Evolutionary conservation across 2,888 invertebrate genomes (phyloP).

Genomic region (Tribolium freemani): DNA sequence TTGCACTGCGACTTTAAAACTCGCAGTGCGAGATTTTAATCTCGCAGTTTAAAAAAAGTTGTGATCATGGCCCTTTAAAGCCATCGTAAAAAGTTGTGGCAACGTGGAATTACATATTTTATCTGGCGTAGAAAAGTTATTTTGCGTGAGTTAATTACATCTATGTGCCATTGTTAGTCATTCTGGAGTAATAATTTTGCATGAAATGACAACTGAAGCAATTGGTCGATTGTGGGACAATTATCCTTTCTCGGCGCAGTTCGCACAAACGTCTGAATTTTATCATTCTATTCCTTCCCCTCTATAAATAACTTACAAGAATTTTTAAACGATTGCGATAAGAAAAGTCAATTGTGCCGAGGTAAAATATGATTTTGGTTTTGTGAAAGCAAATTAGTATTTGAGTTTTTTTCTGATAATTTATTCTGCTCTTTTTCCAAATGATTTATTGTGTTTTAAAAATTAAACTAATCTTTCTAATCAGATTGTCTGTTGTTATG

Average conservation of each 20-base stretch:
- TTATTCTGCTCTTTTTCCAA: background rate
- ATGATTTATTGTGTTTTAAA: conserved; percentile 4
- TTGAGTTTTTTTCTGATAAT: conserved; percentile 9
- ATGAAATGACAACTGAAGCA: background rate
- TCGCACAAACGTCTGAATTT: conserved; percentile 24
- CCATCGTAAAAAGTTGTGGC: too few relatives aligned
- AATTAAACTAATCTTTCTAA: conserved; percentile 2
- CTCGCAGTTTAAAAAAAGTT: too few relatives aligned
- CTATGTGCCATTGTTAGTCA: background rate
- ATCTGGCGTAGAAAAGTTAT: background rate
- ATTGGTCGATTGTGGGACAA: conserved; percentile 5
- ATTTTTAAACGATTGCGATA: conserved; percentile 22
- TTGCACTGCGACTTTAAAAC: too few relatives aligned
- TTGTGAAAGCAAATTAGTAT: conserved; percentile 24
- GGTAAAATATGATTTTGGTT: conserved; percentile 3
- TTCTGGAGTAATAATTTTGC: background rate
- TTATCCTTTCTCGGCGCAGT: conserved; percentile 26
- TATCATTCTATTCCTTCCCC: conserved; percentile 19
- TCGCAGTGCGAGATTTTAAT: too few relatives aligned
- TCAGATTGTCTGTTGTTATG: background rate
- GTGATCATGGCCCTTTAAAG: too few relatives aligned
- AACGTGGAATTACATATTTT: too few relatives aligned
- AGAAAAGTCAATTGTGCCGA: conserved; percentile 19
- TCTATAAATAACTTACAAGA: conserved; percentile 14
- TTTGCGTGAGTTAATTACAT: background rate